Base-by-base conservation (phyloP, 2,113 vertebrate species). In the Tachuris rubrigastra region DNA sequence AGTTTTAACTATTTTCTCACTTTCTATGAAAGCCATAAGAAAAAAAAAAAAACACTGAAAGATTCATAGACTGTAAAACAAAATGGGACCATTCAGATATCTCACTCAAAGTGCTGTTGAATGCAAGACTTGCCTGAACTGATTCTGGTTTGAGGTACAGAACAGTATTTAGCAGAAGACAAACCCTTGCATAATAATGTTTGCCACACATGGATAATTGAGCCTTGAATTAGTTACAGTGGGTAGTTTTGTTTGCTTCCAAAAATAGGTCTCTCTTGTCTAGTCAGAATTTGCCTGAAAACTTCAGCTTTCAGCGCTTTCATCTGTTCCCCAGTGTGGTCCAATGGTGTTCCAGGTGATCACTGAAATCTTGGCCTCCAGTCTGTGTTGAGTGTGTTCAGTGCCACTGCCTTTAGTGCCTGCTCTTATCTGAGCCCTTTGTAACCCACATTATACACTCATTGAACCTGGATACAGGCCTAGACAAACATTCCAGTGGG, bases 211-310 rank as follows among this genome's bases (percentile, higher is more conserved):
- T 85, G 82, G 92, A 27, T 68, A 76, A 87, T 69, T 33, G 65
- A 90, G 66, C 78, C 82, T 76, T 66, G 58, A 83, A 85, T 87
- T 82, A 85, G 79, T 90, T 90, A 44, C 90, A 73, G 79, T 60
- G 53, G 35, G 75, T 89, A 72, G 87, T 68, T 92, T 41, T 92
- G 77, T 91, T 95, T 76, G 44, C 65, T 75, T 87, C 83, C 44
- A 56, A 52, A 92, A 91, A 78, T 22, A 37, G 10, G 2, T 59
- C 28, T 76, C 25, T 84, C 47, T 69, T 66, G 56, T 60, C 73
- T 80, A 17, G 22, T 63, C 66, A 47, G 87, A 60, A 44, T 66
- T 79, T 16, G 21, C 37, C 30, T 42, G 58, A 37, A 59, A 42
- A 55, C 50, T 46, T 42, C 56, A 53, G 55, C 33, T 71, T 71